phyloP scores from a whole-genome alignment of 2,888 invertebrate species.

The Clepsis dumicolana region DNA sequence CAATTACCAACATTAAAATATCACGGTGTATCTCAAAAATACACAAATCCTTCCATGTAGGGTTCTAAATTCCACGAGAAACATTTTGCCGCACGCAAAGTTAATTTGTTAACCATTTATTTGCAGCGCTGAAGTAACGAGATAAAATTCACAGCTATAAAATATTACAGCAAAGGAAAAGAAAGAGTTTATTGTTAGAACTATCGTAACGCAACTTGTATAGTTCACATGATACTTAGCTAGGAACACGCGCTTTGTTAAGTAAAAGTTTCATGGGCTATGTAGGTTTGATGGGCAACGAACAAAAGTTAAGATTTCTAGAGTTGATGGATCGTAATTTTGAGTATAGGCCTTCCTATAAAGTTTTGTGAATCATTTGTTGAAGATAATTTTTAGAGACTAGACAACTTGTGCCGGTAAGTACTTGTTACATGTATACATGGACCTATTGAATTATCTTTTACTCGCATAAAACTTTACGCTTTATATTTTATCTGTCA shows the following conservation, averaged over 20 bases:
- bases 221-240: constrained; percentile 60
- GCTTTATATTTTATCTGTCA: constrained; percentile 6
- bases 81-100: constrained; percentile 60
- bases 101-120: constrained; percentile 69
- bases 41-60: constrained; percentile 51
- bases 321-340: constrained; percentile 30
- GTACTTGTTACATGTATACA: neutral
- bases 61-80: constrained; percentile 58
- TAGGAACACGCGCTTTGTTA: constrained; percentile 57
- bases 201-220: constrained; percentile 60
- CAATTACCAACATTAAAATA: constrained; percentile 55
- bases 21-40: constrained; percentile 51
- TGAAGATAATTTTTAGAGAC: constrained; percentile 2
- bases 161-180: constrained; percentile 64
- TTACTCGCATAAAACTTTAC: constrained; percentile 11
- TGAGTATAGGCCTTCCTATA: constrained; percentile 23
- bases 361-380: constrained; percentile 17
- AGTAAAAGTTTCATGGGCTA: constrained; percentile 34
- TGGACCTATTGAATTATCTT: neutral
- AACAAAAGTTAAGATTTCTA: constrained; percentile 34
- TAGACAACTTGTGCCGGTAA: neutral
- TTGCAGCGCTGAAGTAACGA: constrained; percentile 69
- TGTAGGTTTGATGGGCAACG: constrained; percentile 32
- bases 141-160: constrained; percentile 75
- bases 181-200: constrained; percentile 68